Evolutionary conservation across 2,113 vertebrate species (phyloP), one percentile per base, ranked within the genome.

Genomic region (Tichodroma muraria): DNA sequence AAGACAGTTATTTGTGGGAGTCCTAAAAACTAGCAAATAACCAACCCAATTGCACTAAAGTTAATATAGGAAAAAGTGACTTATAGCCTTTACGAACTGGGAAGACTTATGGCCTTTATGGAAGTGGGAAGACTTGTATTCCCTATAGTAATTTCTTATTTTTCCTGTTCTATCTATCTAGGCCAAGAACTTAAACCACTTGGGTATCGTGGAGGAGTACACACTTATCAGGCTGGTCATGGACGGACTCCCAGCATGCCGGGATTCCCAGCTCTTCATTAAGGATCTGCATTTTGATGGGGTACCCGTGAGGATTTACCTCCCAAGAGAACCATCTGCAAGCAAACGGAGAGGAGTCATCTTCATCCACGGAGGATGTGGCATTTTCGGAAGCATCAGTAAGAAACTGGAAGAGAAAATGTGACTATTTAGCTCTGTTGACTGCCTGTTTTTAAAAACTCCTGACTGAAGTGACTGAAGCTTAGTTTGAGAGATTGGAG

Each of bases 361-460:
- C 66, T 98, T 97, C 87, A 96, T 98, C 94, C 98, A 98, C 7
- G 97, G 98, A 75, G 97, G 98, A 57, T 98, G 96, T 0, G 91
- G 96, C 86, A 75, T 98, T 8, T 50, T 97, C 0, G 97, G 98
- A 18, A 97, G 96, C 82, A 96, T 98, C 73, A 97, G 98, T 98
- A 97, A 97, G 97, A 63, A 92, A 64, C 53, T 94, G 57, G 71
- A 88, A 90, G 44, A 90, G 56, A 75, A 79, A 90, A 86, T 15
- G 22, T 1, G 4, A 27, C 50, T n/a, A 6, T 28, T 88, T 70
- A 88, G 18, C 16, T 28, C 38, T 45, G 18, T 45, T 86, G 73
- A 64, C 17, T 63, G 30, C 4, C 1, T 40, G 11, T 27, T 81
- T 89, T 59, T 19, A 28, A 60, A 87, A 82, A 53, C 37, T 69